Conservation (phyloP, 2,797 vertebrate species). For the Jordanella pulchra region DNA sequence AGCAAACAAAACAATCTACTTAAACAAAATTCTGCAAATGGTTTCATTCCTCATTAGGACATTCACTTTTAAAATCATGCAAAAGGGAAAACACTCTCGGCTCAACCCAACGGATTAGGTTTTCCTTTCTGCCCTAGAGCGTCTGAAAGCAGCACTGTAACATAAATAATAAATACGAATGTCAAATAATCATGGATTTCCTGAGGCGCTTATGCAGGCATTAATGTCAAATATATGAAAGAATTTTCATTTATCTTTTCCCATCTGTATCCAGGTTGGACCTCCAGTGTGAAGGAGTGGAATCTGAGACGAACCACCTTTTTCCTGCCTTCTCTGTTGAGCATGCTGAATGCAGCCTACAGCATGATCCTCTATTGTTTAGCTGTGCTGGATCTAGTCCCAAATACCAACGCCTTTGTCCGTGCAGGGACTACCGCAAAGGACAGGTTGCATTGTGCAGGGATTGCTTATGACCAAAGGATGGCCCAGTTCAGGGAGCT, state of each 20-base stretch:
- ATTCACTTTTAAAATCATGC: constrained; percentile 22
- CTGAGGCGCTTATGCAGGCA: constrained; percentile 1
- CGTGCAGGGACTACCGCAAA: constrained; percentile 87
- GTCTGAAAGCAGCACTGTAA: neutral
- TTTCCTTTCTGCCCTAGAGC: constrained; percentile 1
- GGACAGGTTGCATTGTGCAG: constrained; percentile 94
- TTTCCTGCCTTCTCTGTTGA: constrained; percentile 87
- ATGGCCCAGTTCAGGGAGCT: neutral
- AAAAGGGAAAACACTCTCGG: neutral
- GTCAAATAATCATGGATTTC: constrained; percentile 13
- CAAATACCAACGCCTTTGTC: constrained; percentile 90
- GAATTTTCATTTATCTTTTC: neutral
- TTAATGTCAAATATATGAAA: neutral
- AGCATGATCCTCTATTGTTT: constrained; percentile 91
- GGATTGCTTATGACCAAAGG: constrained; percentile 86
- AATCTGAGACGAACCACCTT: constrained; percentile 90
- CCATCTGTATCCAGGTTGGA: constrained; percentile 78
- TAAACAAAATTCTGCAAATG: constrained; percentile 4
- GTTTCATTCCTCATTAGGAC: constrained; percentile 24
- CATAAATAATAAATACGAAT: constrained; percentile 32
- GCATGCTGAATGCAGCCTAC: constrained; percentile 88
- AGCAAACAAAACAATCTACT: constrained; percentile 21
- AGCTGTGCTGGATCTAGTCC: constrained; percentile 88
- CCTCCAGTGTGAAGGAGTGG: constrained; percentile 87
- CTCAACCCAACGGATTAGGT: neutral